Evolutionary conservation across 2,113 vertebrate genomes (phyloP), one percentile per base, ranked within the genome.

Genomic region (Pelusios castaneus): DNA sequence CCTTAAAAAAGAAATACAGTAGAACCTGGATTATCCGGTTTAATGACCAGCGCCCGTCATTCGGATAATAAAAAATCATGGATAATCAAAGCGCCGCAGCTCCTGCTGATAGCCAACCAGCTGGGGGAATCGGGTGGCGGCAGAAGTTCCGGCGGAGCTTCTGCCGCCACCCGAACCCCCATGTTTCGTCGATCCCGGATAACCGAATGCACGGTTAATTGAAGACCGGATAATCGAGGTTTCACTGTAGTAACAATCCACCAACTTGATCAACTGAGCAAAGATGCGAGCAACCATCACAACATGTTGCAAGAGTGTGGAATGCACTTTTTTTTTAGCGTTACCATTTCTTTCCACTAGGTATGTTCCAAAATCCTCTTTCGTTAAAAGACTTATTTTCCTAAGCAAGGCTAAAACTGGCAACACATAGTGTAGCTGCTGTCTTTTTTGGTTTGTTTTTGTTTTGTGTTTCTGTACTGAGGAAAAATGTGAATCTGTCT

Each of bases 241-340:
- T n/a, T n/a, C n/a, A n/a, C n/a, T n/a, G n/a, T n/a, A 38, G 51
- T 1, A 8, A 2, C 0, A 29, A 75, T 3, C 2, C 0, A 77
- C 80, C 49, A 47, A 25, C 1, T 6, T 0, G 3, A 45, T 2
- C 12, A 55, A 81, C 79, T 6, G 58, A 41, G 79, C 1, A 5
- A 47, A 75, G 0, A n/a, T n/a, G n/a, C 38, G 34, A 52, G 2
- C 0, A 34, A 2, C 47, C 7, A 85, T 5, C 25, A 43, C 63
- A 70, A n/a, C 13, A 45, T 45, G 73, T 29, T 76, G 73, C 73
- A 43, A 16, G 24, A 75, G 41, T 45, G 25, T 29, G 41, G 22
- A 45, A 43, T 45, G 45, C 8, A 6, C 73, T 25, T 34, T 22
- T 25, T 25, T 13, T 11, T 27, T 4, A 49, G 13, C 9, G 21